Conservation (phyloP, 2,113 vertebrate species). For the Menura novaehollandiae region DNA sequence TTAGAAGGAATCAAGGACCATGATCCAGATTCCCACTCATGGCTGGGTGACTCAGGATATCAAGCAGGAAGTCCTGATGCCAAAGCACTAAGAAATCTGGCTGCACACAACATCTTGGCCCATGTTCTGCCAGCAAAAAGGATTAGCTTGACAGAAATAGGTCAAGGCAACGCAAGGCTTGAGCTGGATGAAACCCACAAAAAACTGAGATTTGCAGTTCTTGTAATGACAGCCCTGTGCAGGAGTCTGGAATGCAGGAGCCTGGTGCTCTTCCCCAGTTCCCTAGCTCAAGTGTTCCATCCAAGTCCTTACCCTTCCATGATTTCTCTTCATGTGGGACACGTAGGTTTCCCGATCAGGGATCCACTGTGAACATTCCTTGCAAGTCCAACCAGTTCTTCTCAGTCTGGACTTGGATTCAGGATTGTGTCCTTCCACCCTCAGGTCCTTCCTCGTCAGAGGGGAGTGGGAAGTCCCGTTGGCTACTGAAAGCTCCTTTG, state of each 20-base stretch:
- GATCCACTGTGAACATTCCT: constrained; percentile 88
- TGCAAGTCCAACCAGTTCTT: constrained; percentile 86
- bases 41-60: neutral
- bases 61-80: neutral
- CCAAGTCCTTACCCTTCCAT: constrained; percentile 80
- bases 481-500: constrained; percentile 59
- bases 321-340: constrained; percentile 88
- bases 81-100: neutral
- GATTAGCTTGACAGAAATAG: neutral
- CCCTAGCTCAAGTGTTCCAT: neutral
- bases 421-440: constrained; percentile 52
- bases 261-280: neutral
- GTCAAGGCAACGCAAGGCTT: neutral
- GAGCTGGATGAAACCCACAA: neutral
- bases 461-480: constrained; percentile 13
- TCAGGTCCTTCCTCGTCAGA: constrained; percentile 47
- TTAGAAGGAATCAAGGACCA: neutral
- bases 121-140: neutral
- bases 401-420: constrained; percentile 72
- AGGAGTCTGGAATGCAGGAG: neutral
- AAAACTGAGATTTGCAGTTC: neutral
- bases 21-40: neutral
- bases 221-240: fast-evolving
- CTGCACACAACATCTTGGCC: neutral
- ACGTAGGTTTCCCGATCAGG: constrained; percentile 87